Conservation (phyloP, 2,113 vertebrate species). For the Aleadryas rufinucha region DNA sequence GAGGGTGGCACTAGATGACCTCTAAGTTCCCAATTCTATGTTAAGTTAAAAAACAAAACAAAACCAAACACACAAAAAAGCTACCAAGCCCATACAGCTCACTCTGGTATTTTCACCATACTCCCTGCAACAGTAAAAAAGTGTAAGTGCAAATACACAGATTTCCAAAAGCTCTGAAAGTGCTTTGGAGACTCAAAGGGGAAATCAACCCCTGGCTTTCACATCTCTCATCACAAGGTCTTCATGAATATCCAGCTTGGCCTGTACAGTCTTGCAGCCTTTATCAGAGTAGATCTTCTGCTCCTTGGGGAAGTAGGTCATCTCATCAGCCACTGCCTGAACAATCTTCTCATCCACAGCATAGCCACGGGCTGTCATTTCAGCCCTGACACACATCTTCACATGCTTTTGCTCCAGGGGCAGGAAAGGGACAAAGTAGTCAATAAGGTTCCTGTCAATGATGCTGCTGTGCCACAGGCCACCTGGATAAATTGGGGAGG, state of each 20-base stretch:
- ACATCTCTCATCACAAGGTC: background rate
- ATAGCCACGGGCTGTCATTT: constrained; percentile 73
- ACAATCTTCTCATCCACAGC: constrained; percentile 50
- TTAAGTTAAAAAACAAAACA: background rate
- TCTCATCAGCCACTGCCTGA: constrained; percentile 76
- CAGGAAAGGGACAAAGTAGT: constrained; percentile 93
- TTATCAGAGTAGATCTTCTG: constrained; percentile 86
- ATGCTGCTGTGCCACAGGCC: constrained; percentile 90
- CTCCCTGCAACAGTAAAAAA: background rate
- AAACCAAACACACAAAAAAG: background rate
- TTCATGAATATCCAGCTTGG: constrained; percentile 83
- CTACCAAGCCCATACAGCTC: background rate
- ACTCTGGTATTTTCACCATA: background rate
- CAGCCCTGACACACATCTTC: constrained; percentile 82
- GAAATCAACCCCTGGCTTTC: background rate
- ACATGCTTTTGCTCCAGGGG: constrained; percentile 90
- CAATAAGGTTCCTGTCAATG: constrained; percentile 90
- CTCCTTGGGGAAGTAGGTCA: constrained; percentile 85
- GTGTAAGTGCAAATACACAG: constrained; percentile 41
- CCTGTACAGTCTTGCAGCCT: constrained; percentile 91
- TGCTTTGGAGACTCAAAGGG: background rate
- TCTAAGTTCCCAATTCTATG: background rate
- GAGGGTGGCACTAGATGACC: background rate
- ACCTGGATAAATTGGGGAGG: constrained; percentile 62
- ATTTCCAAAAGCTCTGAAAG: background rate